Evolutionary conservation across 53 echinoderm and acorn worm genomes (phyloP).

Genomic region (Holothuria leucospilota): DNA sequence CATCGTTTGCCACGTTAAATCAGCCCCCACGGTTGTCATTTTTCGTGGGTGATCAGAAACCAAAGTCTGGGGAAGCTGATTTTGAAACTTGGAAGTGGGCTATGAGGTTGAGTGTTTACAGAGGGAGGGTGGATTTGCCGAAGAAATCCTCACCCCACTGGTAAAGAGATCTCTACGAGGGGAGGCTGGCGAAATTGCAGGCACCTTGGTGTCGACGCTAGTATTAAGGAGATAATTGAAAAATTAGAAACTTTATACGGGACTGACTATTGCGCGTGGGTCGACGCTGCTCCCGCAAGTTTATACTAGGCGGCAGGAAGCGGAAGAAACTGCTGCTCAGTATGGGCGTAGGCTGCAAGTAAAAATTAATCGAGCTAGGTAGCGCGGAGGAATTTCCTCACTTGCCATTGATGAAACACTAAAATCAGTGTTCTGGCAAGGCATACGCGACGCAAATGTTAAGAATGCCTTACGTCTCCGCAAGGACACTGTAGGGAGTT

Average conservation of each 20-base stretch:
- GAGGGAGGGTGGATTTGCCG: background rate
- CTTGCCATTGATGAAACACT: background rate
- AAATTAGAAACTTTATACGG: too few relatives aligned
- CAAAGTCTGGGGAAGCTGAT: constrained; percentile 39
- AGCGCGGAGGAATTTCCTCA: background rate
- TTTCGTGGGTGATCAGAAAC: constrained; percentile 45
- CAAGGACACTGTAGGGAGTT: too few relatives aligned
- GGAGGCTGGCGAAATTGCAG: constrained; percentile 35
- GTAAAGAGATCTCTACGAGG: constrained; percentile 9
- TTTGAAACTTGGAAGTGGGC: constrained; percentile 59
- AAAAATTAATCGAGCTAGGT: background rate
- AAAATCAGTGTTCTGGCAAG: constrained; percentile 36
- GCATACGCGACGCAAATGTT: too few relatives aligned
- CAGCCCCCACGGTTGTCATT: constrained; percentile 22
- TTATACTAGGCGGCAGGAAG: background rate
- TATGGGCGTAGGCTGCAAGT: constrained; percentile 31
- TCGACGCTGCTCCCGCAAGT: constrained; percentile 20
- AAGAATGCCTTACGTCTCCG: too few relatives aligned
- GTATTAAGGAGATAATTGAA: background rate
- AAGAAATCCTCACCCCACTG: constrained; percentile 4
- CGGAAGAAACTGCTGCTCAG: constrained; percentile 3
- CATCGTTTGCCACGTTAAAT: background rate
- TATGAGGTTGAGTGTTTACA: constrained; percentile 47
- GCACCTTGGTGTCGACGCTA: background rate
- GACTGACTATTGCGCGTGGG: too few relatives aligned